Base-by-base conservation (phyloP, 2,888 invertebrate genomes). In the Scaptomyza caliginosa region DNA sequence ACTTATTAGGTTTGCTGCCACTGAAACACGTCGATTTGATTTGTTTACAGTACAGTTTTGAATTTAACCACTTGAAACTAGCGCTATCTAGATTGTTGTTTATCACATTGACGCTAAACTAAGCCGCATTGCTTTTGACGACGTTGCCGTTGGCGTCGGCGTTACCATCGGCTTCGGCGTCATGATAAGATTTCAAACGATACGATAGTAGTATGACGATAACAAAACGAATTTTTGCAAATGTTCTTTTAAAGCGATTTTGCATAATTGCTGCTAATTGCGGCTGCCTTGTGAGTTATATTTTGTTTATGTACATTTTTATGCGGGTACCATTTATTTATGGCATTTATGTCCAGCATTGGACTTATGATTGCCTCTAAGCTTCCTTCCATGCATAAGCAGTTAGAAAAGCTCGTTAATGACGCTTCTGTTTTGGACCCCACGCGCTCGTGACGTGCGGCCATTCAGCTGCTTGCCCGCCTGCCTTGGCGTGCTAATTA, bases 211-310 rank as follows among this genome's bases (percentile, higher is more conserved):
- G 30, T 54, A 56, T 65, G 69, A 69, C 72, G 69, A 74, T 65
- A 74, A 51, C 43, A 28, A 26, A 26, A 28, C 48, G n/a, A n/a
- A n/a, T 39, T 2, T 32, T 45, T 21, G 24, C 17, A 39, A 11
- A 39, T 42, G 17, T 10, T 42, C n/a, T n/a, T 23, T 49, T 39
- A 23, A 6, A 8, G n/a, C 30, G 19, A 56, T 34, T 71, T 58
- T 21, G 46, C 49, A 63, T 57, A 70, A 75, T 62, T 81, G 45
- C 46, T 51, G 78, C 66, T 83, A 79, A 79, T 79, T 76, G 54
- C 51, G 19, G 6, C 2, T 28, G 11, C 60, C 66, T 58, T 81
- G 81, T 80, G 84, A 84, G 76, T 73, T 70, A 74, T 50, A 58
- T 59, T 28, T 23, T 48, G 49, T 45, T 52, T 54, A 40, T 60